Percentiles rank a stretch among this genome's conserved stretches.
Evolutionary conservation across 2,797 vertebrate genomes (phyloP).

Genomic region (Hydrolagus colliei): DNA sequence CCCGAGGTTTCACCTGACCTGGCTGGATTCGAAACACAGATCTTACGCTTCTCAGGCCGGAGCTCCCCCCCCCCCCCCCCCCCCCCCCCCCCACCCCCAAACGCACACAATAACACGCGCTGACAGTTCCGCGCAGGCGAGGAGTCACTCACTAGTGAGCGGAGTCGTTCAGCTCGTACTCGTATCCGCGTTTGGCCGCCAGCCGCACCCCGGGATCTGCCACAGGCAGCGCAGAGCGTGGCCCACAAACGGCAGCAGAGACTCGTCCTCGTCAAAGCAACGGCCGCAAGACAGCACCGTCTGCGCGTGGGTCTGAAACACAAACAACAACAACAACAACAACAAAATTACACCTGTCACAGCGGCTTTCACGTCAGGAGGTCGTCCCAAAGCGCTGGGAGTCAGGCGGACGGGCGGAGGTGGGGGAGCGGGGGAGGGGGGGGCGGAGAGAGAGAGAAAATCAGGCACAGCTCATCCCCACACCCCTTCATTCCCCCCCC

Average conservation of each 20-base stretch:
- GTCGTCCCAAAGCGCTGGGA: too few species aligned
- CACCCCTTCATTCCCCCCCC: too few species aligned
- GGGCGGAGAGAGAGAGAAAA: neutral
- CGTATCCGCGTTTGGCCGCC: constrained; percentile 53
- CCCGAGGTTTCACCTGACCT: too few species aligned
- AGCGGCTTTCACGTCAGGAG: too few species aligned
- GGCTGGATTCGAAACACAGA: too few species aligned
- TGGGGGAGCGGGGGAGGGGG: neutral
- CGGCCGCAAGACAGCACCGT: constrained; percentile 58
- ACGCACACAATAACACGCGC: too few species aligned
- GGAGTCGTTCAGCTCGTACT: constrained; percentile 66
- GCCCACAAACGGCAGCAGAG: constrained; percentile 58
- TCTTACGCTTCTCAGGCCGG: too few species aligned
- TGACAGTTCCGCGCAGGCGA: neutral
- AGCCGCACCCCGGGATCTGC: constrained; percentile 55
- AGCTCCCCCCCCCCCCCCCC: too few species aligned
- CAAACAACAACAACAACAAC: too few species aligned
- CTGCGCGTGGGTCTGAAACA: constrained; percentile 52
- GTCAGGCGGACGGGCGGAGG: neutral
- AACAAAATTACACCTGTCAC: too few species aligned
- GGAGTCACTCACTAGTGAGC: constrained; percentile 63
- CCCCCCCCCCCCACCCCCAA: too few species aligned
- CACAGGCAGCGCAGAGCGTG: constrained; percentile 59
- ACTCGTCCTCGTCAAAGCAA: constrained; percentile 58
- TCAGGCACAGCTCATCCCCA: too few species aligned